These are phyloP conservation scores for Acrocephalus scirpaceus DNA, from an alignment of 2,797 vertebrate genomes.

Conservation along the genomic window DNA sequence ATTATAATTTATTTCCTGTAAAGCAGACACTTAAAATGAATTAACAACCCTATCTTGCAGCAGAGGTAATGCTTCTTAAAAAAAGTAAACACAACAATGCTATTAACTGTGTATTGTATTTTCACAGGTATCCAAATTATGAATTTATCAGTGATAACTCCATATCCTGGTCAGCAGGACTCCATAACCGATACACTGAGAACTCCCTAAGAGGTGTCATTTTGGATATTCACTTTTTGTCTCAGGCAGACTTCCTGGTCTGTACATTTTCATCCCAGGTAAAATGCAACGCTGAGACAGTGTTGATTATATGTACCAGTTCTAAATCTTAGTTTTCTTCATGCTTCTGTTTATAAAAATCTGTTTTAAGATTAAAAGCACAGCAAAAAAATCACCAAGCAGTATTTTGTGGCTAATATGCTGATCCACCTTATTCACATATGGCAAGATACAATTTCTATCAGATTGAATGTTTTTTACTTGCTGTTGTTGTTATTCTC, in stretches of 20 bases:
- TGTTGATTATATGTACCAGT: not conserved
- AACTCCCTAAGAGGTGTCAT: constrained; percentile 96
- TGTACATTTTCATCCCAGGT: constrained; percentile 99
- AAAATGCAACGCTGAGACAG: constrained; percentile 1
- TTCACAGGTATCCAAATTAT: constrained; percentile 90
- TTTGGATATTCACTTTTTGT: constrained; percentile 96
- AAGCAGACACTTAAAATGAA: not conserved
- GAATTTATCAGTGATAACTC: constrained; percentile 99
- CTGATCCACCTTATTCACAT: not conserved
- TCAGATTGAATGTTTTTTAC: not conserved
- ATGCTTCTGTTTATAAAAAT: not conserved
- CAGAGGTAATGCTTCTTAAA: not conserved
- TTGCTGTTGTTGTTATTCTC: not conserved
- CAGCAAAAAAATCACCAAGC: not conserved
- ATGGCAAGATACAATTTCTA: not conserved
- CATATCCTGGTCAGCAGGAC: constrained; percentile 97
- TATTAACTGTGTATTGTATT: constrained; percentile 11
- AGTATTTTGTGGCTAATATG: not conserved
- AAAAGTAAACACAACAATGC: not conserved
- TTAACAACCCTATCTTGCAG: not conserved
- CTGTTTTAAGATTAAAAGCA: not conserved
- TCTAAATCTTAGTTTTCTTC: not conserved
- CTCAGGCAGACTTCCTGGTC: constrained; percentile 96
- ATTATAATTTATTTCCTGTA: not conserved
- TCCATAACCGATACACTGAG: constrained; percentile 96